These are phyloP conservation scores for Hyposoter dolosus DNA, from an alignment of 2,888 invertebrate genomes.

Conservation along the genomic window DNA sequence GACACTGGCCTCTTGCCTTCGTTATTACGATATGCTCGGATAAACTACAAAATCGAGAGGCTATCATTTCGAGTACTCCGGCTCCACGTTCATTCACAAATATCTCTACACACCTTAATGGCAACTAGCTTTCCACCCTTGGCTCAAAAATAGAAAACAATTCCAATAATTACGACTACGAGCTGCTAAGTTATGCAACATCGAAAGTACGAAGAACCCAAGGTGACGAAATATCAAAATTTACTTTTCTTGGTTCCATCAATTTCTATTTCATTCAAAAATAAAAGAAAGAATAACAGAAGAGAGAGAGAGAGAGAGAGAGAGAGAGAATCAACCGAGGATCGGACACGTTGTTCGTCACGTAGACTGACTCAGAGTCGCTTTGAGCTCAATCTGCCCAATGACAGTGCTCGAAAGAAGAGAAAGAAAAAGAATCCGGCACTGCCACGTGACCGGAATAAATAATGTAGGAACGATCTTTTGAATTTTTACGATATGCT, in stretches of 20 bases:
- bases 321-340: neutral
- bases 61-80: constrained; percentile 20
- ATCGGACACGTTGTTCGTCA: constrained; percentile 50
- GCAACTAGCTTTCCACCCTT: neutral
- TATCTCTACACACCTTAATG: neutral
- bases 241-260: neutral
- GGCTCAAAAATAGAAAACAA: neutral
- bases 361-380: constrained; percentile 55
- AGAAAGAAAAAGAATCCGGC: constrained; percentile 22
- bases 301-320: no score
- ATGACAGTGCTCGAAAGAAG: constrained; percentile 24
- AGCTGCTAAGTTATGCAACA: neutral
- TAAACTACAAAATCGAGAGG: constrained; percentile 11
- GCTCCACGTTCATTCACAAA: neutral
- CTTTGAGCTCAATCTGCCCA: constrained; percentile 33
- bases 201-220: neutral
- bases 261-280: neutral
- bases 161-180: neutral
- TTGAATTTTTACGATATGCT: constrained; percentile 23
- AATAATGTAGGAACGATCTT: constrained; percentile 4
- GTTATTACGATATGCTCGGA: constrained; percentile 43
- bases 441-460: constrained; percentile 42
- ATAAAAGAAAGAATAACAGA: neutral
- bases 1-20: constrained; percentile 2
- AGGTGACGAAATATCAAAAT: neutral